Base-by-base conservation (phyloP, 2,888 invertebrate genomes). In the Gonocerus acuteangulatus region DNA sequence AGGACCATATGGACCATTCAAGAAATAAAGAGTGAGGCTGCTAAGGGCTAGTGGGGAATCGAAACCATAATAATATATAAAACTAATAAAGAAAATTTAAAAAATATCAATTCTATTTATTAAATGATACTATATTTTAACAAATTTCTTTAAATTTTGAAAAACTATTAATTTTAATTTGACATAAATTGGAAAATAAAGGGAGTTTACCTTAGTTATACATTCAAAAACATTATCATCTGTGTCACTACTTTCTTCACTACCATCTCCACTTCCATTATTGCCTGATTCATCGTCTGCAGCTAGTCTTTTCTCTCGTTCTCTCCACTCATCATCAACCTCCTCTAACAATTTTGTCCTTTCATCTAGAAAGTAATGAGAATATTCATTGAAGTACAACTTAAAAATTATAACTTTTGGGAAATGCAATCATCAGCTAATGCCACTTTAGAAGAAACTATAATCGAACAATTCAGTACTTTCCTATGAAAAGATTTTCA, bases 251-350 rank as follows among this genome's bases (percentile, higher is more conserved):
- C 75, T 74, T 2, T 74, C 69, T 32, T 70, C 75, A 0, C 76
- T 75, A 2, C 77, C 76, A 47, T 74, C 74, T 27, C 74, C 73
- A 32, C 70, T 72, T 19, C 70, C 68, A 7, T 54, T 63, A 59
- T 52, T 64, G 56, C 48, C 63, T 34, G 23, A 74, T 73, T 54
- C 79, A 78, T 57, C 74, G 73, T 32, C 71, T 68, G 21, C 72
- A 69, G 22, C 72, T 70, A 2, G 49, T 15, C 62, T 36, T 32
- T 74, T 74, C 71, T 86, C 81, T 2, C 83, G 79, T 67, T 79
- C 82, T 0, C 78, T 78, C 89, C 91, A 91, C 65, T 84, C 82
- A 0, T 79, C 77, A 69, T 90, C 88, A 0, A 92, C 88, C 68
- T 83, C 82, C 16, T 81, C 79, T 62, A 86, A 82, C 0, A 89